Base-by-base conservation (phyloP, 1,140 invertebrate species). In the Drosophila nikananu region DNA sequence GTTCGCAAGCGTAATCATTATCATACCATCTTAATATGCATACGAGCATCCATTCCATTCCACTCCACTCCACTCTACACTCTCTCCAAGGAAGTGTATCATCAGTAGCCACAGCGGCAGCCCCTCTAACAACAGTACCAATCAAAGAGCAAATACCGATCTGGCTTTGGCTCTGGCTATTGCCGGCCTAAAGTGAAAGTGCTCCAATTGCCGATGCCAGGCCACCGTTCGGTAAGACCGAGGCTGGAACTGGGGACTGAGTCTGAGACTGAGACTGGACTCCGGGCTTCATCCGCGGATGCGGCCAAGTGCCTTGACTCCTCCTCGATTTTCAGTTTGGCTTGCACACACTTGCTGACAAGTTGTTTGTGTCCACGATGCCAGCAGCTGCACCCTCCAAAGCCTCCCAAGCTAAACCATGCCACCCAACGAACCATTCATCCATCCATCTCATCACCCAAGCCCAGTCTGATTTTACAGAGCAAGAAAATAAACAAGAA, bases 231-330 rank as follows among this genome's bases (percentile, higher is more conserved):
- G 52, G 52, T 55, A 55, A 30, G 27, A 32, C 65, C 35, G 7
- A 8, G 25, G 32, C 64, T 17, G 35, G 12, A 13, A 37, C 35
- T 13, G 52, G 30, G 51, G 12, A 32, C 27, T 51, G 49, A 3
- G 27, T 13, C 51, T 39, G 48, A 5, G 27, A 2, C 51, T 39
- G 48, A 21, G 65, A 71, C 71, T 73, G 71, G 71, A 73, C 70
- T 37, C 61, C 23, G 68, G 61, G 76, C 55, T 46, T 42, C 57
- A 57, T 81, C 78, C 66, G 67, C 84, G 84, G 81, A 84, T 90
- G 84, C 80, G 61, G 77, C 84, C 81, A 89, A 89, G 84, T 89
- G 84, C 86, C 73, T 84, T 90, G 86, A 89, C 84, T 89, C 86
- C 84, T 87, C 81, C 84, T 81, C 63, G 71, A 42, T 58, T 27